These are phyloP conservation scores for Cryptocephalus primarius DNA, from an alignment of 2,888 invertebrate species.

Conservation along the genomic window DNA sequence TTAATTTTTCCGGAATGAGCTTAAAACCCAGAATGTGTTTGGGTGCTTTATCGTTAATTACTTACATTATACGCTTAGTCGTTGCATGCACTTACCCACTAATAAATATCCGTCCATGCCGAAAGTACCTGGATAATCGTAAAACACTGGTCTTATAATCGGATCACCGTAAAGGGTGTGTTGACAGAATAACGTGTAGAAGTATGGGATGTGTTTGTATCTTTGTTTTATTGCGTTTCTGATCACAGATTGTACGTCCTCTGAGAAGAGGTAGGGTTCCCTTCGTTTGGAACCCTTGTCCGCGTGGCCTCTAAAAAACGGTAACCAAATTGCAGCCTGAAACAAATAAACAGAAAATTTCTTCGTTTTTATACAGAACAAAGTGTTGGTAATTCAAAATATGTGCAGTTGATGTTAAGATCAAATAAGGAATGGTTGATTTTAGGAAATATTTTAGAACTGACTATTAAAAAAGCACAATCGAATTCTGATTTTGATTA, in stretches of 20 bases:
- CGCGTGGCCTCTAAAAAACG: conserved; percentile 92
- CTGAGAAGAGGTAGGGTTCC: conserved; percentile 87
- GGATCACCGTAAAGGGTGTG: conserved; percentile 72
- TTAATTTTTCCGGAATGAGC: too few relatives aligned
- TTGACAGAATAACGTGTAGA: conserved; percentile 86
- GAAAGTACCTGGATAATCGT: conserved; percentile 72
- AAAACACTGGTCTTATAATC: conserved; percentile 79
- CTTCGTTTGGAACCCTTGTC: conserved; percentile 88
- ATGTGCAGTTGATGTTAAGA: neutral
- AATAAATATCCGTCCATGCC: conserved; percentile 51
- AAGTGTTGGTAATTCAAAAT: too few relatives aligned
- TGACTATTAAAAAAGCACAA: too few relatives aligned
- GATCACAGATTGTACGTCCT: conserved; percentile 55
- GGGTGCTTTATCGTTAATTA: too few relatives aligned
- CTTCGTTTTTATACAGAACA: too few relatives aligned
- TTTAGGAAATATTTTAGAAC: too few relatives aligned
- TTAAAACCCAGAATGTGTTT: too few relatives aligned
- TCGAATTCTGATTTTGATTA: too few relatives aligned
- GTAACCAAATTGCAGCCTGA: conserved; percentile 74
- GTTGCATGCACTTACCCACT: neutral
- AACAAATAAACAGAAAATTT: neutral
- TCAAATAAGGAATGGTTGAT: too few relatives aligned
- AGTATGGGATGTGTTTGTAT: conserved; percentile 78
- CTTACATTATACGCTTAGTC: too few relatives aligned
- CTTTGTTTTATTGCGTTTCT: conserved; percentile 52